phyloP scores from a whole-genome alignment of 2,113 vertebrate genomes.

The Myiozetetes cayanensis region DNA sequence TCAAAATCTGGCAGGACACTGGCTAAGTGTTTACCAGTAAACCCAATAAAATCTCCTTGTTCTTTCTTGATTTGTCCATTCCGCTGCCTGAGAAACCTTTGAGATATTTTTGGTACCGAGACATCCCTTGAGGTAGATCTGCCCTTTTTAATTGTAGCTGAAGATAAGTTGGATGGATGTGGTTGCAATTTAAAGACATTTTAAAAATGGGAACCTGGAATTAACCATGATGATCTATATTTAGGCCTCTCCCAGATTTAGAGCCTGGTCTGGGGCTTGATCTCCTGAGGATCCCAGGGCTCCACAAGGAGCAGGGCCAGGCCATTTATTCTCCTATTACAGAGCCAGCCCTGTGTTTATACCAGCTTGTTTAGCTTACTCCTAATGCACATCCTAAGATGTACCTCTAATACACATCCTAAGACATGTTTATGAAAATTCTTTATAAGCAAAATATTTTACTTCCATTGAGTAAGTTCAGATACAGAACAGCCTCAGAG shows the following conservation, averaged over 20 bases:
- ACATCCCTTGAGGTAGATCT: not conserved
- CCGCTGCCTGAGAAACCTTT: not conserved
- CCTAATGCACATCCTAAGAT: conserved; percentile 73
- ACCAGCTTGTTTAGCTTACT: conserved; percentile 73
- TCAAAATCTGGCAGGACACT: not conserved
- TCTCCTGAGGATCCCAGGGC: not conserved
- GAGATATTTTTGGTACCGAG: not conserved
- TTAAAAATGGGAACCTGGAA: not conserved
- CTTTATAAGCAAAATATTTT: conserved; percentile 80
- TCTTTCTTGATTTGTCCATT: not conserved
- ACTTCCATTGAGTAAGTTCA: conserved; percentile 68
- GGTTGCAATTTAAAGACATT: not conserved
- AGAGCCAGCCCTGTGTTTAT: conserved; percentile 74
- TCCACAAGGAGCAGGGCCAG: not conserved
- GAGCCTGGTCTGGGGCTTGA: accelerated
- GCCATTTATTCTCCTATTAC: conserved; percentile 61
- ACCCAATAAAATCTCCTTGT: not conserved
- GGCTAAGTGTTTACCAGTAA: not conserved
- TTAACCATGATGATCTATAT: not conserved
- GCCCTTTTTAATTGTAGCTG: not conserved
- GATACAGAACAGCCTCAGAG: conserved; percentile 33
- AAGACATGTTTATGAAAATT: conserved; percentile 81
- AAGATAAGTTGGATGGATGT: not conserved
- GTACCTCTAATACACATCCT: conserved; percentile 69
- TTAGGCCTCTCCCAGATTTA: not conserved